Conservation (phyloP, 92 coral and sea anemone species). For the Parazoanthus darwini region DNA sequence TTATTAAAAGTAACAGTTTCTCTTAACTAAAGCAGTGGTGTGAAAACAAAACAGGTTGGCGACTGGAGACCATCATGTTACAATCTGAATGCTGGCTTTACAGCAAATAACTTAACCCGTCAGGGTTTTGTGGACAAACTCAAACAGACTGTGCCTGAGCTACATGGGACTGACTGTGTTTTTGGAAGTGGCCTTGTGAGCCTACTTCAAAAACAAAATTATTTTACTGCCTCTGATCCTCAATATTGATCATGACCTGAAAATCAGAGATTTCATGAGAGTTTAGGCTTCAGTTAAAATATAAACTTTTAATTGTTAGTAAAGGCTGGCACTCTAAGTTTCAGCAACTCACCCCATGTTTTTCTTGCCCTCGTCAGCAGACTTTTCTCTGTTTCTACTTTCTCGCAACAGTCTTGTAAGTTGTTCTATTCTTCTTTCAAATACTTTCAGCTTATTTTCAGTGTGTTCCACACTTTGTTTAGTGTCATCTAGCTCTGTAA, state of each 20-base stretch:
- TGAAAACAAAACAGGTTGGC: no score
- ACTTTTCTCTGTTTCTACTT: background rate
- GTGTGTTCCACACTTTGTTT: constrained; percentile 5
- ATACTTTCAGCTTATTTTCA: constrained; percentile 15
- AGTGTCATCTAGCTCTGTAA: background rate
- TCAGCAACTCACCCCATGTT: background rate
- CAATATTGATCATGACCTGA: background rate
- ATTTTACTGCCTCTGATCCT: no score
- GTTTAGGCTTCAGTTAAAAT: background rate
- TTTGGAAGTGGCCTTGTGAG: background rate
- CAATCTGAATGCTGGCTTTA: no score
- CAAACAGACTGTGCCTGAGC: no score
- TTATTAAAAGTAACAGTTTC: no score
- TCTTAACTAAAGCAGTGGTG: no score
- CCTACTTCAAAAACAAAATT: no score
- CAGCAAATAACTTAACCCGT: no score
- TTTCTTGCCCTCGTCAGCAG: background rate
- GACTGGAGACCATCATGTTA: no score
- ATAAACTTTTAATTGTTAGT: no score
- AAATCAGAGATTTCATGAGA: background rate
- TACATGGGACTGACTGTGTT: background rate
- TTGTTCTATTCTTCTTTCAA: constrained; percentile 33
- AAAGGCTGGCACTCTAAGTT: background rate
- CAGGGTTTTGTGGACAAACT: no score
- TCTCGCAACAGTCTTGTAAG: constrained; percentile 31